A percentile compares a stretch with the other conserved stretches of the same genome.
These are phyloP conservation scores for Saxidomus purpurata DNA, from an alignment of 1,140 invertebrate genomes.

Conservation along the genomic window DNA sequence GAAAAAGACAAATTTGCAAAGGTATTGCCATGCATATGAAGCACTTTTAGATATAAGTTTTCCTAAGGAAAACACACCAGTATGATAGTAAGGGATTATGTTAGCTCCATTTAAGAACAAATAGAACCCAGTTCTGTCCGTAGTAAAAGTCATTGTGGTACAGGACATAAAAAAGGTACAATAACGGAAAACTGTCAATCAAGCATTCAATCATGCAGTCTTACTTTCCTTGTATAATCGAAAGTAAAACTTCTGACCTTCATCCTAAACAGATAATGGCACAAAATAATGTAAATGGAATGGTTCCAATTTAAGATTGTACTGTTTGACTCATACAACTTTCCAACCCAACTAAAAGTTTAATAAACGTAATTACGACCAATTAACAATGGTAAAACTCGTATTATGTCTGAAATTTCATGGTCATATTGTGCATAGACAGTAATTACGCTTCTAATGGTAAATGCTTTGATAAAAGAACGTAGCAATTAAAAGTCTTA, in stretches of 20 bases:
- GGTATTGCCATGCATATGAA: too few relatives aligned
- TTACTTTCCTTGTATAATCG: not conserved
- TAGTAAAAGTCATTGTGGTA: too few relatives aligned
- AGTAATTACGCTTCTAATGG: slow-evolving; percentile 14
- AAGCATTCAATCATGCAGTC: not conserved
- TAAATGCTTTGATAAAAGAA: slow-evolving; percentile 7
- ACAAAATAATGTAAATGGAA: slow-evolving; percentile 24
- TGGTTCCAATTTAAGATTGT: slow-evolving; percentile 14
- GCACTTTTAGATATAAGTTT: too few relatives aligned
- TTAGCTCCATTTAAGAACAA: too few relatives aligned
- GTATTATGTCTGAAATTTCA: not conserved
- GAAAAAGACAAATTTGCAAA: too few relatives aligned
- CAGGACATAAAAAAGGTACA: too few relatives aligned
- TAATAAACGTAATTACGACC: not conserved
- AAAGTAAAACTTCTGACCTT: slow-evolving; percentile 20
- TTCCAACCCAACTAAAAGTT: slow-evolving; percentile 19
- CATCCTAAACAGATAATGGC: slow-evolving; percentile 8
- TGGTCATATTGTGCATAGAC: slow-evolving; percentile 6
- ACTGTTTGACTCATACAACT: slow-evolving; percentile 14
- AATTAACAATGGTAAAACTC: not conserved
- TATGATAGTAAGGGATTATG: too few relatives aligned
- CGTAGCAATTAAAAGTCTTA: not conserved
- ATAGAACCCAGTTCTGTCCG: too few relatives aligned
- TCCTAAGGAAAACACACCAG: too few relatives aligned
- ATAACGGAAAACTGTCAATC: too few relatives aligned